phyloP scores from a whole-genome alignment of 37 sponge, comb jelly and placozoan species.

The Spongilla lacustris region DNA sequence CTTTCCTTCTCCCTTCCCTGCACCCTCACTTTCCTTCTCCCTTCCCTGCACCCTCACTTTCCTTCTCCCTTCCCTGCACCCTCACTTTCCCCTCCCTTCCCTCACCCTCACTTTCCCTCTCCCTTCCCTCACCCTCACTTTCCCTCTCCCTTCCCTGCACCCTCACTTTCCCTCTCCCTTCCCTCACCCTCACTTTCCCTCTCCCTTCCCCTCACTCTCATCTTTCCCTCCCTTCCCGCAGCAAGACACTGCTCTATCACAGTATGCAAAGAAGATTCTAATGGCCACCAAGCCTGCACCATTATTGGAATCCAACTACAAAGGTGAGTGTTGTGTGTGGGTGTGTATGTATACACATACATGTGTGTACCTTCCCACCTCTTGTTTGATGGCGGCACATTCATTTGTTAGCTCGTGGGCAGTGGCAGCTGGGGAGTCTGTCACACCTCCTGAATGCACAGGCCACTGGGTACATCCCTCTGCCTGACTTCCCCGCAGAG shows the following conservation, averaged over 20 bases:
- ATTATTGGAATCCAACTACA: conserved; percentile 86
- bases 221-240: neutral
- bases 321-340: conserved; percentile 41
- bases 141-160: too few relatives aligned
- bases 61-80: too few relatives aligned
- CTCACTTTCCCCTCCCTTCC: too few relatives aligned
- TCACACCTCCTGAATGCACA: conserved; percentile 87
- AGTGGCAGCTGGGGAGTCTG: conserved; percentile 93
- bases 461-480: conserved; percentile 87
- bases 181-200: conserved; percentile 1
- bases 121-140: too few relatives aligned
- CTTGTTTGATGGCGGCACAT: too few relatives aligned
- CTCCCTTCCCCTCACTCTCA: neutral
- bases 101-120: too few relatives aligned
- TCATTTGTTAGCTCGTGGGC: conserved; percentile 78
- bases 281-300: conserved; percentile 96
- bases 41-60: too few relatives aligned
- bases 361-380: too few relatives aligned
- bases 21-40: too few relatives aligned
- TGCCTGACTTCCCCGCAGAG: conserved; percentile 87
- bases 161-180: too few relatives aligned
- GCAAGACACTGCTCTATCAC: conserved; percentile 76
- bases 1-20: too few relatives aligned
- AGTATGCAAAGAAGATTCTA: conserved; percentile 98
- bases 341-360: neutral